Conservation (phyloP, 2,888 invertebrate species). For the Oxystoma pomonae region DNA sequence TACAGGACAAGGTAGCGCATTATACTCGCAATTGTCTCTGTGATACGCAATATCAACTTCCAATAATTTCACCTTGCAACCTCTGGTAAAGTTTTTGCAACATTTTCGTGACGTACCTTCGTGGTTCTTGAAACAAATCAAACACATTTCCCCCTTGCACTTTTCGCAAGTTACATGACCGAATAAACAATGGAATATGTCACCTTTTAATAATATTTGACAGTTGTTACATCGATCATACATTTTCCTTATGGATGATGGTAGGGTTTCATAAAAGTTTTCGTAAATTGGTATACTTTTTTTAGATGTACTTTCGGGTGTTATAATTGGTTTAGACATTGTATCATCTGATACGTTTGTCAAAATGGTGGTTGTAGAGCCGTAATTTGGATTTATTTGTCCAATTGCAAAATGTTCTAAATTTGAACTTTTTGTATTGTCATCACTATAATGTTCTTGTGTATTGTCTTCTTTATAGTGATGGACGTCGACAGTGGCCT, state of each 20-base stretch:
- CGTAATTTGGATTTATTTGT: too few species aligned
- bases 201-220: conserved; percentile 12
- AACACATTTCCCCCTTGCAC: conserved; percentile 33
- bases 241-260: not conserved
- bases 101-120: conserved; percentile 28
- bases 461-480: too few species aligned
- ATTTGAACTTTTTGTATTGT: too few species aligned
- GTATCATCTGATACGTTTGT: not conserved
- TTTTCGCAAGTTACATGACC: conserved; percentile 32
- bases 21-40: conserved; percentile 34
- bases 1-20: conserved; percentile 32
- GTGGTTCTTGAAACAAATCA: conserved; percentile 29
- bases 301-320: not conserved
- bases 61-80: conserved; percentile 31
- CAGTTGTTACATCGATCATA: not conserved
- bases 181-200: conserved; percentile 29
- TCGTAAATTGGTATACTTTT: conserved; percentile 6
- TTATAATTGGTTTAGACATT: not conserved
- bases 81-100: conserved; percentile 34
- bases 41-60: conserved; percentile 28
- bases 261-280: conserved; percentile 7
- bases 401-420: too few species aligned
- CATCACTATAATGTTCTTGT: too few species aligned
- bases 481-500: not conserved
- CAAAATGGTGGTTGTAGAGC: not conserved